Percentiles rank a stretch among this genome's conserved stretches.
These are phyloP conservation scores for Megalops atlanticus DNA, from an alignment of 2,113 vertebrate genomes.

Conservation along the genomic window DNA sequence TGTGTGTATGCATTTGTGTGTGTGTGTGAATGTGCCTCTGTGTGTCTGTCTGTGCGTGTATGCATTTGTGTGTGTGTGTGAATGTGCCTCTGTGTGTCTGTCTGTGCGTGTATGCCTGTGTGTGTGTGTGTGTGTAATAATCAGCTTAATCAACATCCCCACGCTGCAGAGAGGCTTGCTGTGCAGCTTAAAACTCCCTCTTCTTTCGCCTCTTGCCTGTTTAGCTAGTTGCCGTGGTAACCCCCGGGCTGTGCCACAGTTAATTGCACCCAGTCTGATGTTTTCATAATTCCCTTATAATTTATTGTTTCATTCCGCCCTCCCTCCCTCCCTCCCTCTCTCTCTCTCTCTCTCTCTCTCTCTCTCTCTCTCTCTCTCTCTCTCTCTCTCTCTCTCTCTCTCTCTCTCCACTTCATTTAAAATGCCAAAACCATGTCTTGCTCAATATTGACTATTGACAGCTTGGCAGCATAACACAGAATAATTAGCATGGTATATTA, in stretches of 20 bases:
- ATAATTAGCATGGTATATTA: background rate
- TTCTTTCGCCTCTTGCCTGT: conserved; percentile 33
- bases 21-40: conserved; percentile 10
- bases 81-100: background rate
- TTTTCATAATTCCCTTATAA: conserved; percentile 20
- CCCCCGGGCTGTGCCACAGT: conserved; percentile 1
- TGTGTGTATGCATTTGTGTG: conserved; percentile 4
- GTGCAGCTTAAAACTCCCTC: background rate
- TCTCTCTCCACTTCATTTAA: background rate
- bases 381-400: background rate
- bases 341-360: background rate
- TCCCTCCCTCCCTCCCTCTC: background rate
- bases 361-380: background rate
- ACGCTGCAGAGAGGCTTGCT: conserved; percentile 31
- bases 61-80: conserved; percentile 22
- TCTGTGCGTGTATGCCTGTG: background rate
- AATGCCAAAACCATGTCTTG: background rate
- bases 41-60: conserved; percentile 36
- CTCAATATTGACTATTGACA: too few relatives aligned
- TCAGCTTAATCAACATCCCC: conserved; percentile 53
- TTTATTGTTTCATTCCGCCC: conserved; percentile 13
- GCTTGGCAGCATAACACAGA: background rate
- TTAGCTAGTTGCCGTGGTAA: conserved; percentile 62
- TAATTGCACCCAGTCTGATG: conserved; percentile 28
- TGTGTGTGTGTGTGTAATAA: background rate